These are phyloP conservation scores for Phaonia tiefii DNA, from an alignment of 2,888 invertebrate genomes.

Conservation along the genomic window DNA sequence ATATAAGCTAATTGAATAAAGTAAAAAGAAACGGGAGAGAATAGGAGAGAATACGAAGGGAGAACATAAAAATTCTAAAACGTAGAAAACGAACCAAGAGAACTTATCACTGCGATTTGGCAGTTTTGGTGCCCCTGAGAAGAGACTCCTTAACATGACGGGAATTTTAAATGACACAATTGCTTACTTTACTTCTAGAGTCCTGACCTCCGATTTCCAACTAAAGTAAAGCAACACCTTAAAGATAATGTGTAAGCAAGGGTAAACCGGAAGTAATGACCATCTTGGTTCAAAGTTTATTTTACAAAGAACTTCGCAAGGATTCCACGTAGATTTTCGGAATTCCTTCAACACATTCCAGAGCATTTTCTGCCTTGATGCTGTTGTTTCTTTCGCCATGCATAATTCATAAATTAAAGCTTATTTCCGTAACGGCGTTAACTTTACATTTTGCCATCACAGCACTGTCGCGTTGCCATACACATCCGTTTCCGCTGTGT, in stretches of 20 bases:
- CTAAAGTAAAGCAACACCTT: constrained; percentile 37
- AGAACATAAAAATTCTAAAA: constrained; percentile 52
- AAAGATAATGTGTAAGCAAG: constrained; percentile 38
- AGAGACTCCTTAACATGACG: constrained; percentile 73
- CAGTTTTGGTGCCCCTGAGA: constrained; percentile 1
- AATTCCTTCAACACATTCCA: constrained; percentile 32
- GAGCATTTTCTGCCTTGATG: not conserved
- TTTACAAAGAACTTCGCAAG: constrained; percentile 1
- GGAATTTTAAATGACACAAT: constrained; percentile 76
- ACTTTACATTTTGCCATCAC: constrained; percentile 48
- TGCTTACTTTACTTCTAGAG: constrained; percentile 49
- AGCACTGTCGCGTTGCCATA: constrained; percentile 53
- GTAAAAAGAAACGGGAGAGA: too few species aligned
- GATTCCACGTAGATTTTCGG: constrained; percentile 36
- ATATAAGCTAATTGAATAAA: constrained; percentile 77
- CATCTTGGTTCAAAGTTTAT: constrained; percentile 18
- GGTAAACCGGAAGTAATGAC: constrained; percentile 10
- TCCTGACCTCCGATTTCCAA: not conserved
- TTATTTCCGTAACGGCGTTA: constrained; percentile 63
- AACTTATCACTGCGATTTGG: constrained; percentile 17
- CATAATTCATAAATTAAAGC: constrained; percentile 67
- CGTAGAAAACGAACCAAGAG: constrained; percentile 8
- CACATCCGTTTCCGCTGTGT: constrained; percentile 56
- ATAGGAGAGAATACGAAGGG: constrained; percentile 20
- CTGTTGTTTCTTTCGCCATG: constrained; percentile 24